A percentile compares a stretch with the other conserved stretches of the same genome.
phyloP scores from a whole-genome alignment of 1,140 invertebrate genomes.

The Drosophila setifemur region DNA sequence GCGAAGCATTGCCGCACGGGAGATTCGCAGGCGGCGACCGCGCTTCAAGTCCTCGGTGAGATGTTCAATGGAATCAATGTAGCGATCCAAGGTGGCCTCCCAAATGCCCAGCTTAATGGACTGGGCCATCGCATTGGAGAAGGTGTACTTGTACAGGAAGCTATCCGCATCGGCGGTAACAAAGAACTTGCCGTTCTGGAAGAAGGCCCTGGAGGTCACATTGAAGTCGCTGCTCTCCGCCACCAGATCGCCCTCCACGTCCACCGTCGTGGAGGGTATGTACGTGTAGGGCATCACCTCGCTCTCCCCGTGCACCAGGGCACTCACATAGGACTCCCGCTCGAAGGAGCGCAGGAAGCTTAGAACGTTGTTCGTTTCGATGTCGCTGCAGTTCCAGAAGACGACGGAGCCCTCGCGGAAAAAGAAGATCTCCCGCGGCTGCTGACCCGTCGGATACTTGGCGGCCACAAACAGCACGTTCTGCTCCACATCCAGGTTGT shows the following conservation, averaged over 20 bases:
- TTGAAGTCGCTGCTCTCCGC: constrained; percentile 50
- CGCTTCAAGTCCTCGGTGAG: constrained; percentile 91
- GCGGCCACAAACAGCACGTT: constrained; percentile 90
- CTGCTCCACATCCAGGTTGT: constrained; percentile 82
- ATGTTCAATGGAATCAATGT: constrained; percentile 91
- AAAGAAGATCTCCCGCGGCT: constrained; percentile 91
- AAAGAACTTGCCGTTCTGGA: constrained; percentile 82
- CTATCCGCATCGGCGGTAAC: constrained; percentile 71
- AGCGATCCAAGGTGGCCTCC: constrained; percentile 92
- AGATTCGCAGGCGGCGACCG: constrained; percentile 87
- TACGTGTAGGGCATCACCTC: constrained; percentile 93
- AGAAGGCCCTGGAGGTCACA: constrained; percentile 62
- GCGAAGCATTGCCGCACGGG: constrained; percentile 88
- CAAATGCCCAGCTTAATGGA: constrained; percentile 96
- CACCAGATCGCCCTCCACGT: constrained; percentile 74
- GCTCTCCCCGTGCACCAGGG: constrained; percentile 89
- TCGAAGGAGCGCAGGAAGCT: constrained; percentile 86
- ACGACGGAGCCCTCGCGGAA: constrained; percentile 94
- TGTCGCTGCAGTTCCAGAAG: constrained; percentile 95
- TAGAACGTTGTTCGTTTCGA: constrained; percentile 91
- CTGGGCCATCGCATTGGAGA: constrained; percentile 94
- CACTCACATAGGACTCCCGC: constrained; percentile 87
- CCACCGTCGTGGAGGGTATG: constrained; percentile 60
- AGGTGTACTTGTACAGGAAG: constrained; percentile 81
- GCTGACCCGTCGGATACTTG: constrained; percentile 88